Base-by-base conservation (phyloP, 2,888 invertebrate genomes). In the Argynnis bischoffii region DNA sequence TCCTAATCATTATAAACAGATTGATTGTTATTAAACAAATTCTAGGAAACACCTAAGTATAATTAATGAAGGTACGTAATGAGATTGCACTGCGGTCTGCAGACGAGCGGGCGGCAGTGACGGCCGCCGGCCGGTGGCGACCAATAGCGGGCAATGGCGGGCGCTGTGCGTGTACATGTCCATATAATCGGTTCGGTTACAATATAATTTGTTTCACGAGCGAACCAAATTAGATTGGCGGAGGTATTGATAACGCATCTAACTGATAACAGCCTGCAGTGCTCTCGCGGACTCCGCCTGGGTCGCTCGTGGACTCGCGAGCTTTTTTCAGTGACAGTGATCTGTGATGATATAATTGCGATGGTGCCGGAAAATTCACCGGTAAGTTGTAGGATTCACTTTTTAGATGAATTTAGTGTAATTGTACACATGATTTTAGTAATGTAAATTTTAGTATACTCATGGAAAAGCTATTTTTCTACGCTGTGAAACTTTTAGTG, bases 211-310 rank as follows among this genome's bases (percentile, higher is more conserved):
- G 51, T 50, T 69, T 71, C 61, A 71, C 69, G 69, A 64, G 66
- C 71, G 64, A 69, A 67, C 64, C 61, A 64, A 69, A 71, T 69
- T 51, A 51, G 66, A 69, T 69, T 54, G 56, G 53, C 61, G 69
- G 63, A 71, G 61, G 31, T 47, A 31, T 54, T 69, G 71, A 69
- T 71, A 71, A 64, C 31, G 48, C 35, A 53, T 41, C 13, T 13
- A 15, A 14, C 21, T 64, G 69, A 69, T 67, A 64, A 50, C 50
- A 31, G 47, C 18, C 53, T 31, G 53, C 13, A 51, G 6, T 47
- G 21, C 21, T 35, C 26, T 47, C n/a, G 14, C 47, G 8, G 35
- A 16, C 46, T 46, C 57, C 51, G 64, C 35, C 48, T 59, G 50
- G 35, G 16, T 47, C 47, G 48, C 48, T n/a, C 46, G 53, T 26